A percentile compares a stretch with the other conserved stretches of the same genome.
Evolutionary conservation across 2,113 vertebrate species (phyloP).

Genomic region (Oceanodroma tethys): DNA sequence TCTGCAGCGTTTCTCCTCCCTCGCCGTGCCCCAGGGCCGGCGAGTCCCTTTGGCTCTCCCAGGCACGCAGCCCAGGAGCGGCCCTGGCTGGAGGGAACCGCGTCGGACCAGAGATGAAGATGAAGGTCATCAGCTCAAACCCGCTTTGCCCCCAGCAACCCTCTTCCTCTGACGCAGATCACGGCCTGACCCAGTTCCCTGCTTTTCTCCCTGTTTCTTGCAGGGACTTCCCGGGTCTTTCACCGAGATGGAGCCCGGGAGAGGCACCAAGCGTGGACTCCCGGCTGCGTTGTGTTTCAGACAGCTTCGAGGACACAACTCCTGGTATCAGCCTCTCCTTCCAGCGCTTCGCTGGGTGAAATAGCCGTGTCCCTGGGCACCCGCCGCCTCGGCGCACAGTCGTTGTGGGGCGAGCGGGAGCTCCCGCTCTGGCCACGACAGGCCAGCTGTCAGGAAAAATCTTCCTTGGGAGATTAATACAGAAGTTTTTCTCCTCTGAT

Average conservation of each 20-base stretch:
- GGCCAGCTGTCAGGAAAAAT: background rate
- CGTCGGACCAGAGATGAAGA: background rate
- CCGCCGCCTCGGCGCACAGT: background rate
- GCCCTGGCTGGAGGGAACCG: background rate
- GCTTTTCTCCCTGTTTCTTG: background rate
- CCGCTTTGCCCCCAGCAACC: background rate
- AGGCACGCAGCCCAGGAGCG: background rate
- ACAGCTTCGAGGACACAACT: background rate
- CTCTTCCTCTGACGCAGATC: background rate
- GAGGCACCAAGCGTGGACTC: background rate
- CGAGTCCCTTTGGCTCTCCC: background rate
- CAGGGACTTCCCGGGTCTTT: background rate
- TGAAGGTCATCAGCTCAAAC: background rate
- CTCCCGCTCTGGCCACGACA: fast-evolving
- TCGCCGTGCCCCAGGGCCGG: fast-evolving
- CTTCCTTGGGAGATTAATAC: background rate
- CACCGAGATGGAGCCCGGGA: background rate
- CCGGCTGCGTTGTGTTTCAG: background rate
- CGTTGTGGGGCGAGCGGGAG: background rate
- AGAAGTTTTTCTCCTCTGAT: background rate
- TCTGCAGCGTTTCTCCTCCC: background rate
- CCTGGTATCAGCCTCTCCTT: background rate
- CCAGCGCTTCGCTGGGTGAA: background rate
- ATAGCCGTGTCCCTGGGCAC: background rate
- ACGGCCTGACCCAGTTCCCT: background rate